phyloP scores from a whole-genome alignment of 2,888 invertebrate species.

The Ametastegia equiseti region DNA sequence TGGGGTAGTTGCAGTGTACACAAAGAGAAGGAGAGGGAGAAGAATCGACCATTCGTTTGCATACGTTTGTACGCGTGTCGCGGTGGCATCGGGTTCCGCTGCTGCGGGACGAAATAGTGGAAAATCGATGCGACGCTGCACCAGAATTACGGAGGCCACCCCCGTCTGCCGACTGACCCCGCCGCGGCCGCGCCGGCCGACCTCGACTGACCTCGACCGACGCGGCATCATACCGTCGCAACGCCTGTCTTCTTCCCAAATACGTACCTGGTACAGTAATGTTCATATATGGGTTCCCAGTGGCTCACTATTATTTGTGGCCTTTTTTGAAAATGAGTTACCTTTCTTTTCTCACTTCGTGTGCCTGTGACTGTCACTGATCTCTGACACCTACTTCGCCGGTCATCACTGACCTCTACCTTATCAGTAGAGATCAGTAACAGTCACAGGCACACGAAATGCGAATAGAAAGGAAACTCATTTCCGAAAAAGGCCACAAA shows the following conservation, averaged over 20 bases:
- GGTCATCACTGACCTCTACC: no score
- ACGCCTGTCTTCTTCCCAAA: neutral
- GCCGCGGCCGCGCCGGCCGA: conserved; percentile 20
- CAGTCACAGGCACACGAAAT: no score
- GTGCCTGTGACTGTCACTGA: no score
- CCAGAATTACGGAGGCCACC: conserved; percentile 35
- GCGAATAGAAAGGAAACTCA: no score
- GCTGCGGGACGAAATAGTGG: conserved; percentile 20
- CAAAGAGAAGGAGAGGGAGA: neutral
- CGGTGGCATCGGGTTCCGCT: conserved; percentile 1
- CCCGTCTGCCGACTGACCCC: conserved; percentile 30
- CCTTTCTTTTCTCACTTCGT: no score
- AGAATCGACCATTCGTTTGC: neutral
- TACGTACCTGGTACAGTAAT: neutral
- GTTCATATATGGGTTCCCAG: neutral
- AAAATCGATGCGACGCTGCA: conserved; percentile 47
- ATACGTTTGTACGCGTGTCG: neutral
- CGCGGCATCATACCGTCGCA: conserved; percentile 15
- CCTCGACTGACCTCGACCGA: conserved; percentile 44
- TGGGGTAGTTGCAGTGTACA: neutral
- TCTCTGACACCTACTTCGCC: no score
- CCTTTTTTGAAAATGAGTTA: no score
- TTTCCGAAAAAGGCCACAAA: no score
- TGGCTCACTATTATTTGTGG: no score
- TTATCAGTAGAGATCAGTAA: no score